These are phyloP conservation scores for Pogonognathellus flavescens DNA, from an alignment of 1,140 invertebrate genomes.

Conservation along the genomic window DNA sequence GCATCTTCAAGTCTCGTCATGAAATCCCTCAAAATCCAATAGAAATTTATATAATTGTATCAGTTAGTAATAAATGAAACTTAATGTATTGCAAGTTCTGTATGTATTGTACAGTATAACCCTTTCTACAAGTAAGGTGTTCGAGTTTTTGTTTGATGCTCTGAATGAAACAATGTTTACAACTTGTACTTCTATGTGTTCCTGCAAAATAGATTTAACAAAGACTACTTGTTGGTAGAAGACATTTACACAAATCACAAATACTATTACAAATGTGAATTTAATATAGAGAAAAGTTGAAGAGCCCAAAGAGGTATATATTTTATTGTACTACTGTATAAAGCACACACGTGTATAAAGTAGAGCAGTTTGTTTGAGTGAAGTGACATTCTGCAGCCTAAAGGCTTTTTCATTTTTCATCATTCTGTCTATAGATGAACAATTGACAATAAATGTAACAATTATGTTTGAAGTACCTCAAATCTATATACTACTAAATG, in stretches of 20 bases:
- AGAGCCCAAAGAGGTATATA: too few species aligned
- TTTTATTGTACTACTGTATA: too few species aligned
- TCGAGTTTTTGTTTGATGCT: neutral
- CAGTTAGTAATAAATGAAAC: neutral
- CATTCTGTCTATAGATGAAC: neutral
- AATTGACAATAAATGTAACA: neutral
- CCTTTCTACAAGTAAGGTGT: neutral
- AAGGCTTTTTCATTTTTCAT: neutral
- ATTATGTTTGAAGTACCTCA: slow-evolving; percentile 16
- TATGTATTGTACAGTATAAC: neutral
- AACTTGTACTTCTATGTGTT: too few species aligned
- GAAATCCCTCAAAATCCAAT: slow-evolving; percentile 33
- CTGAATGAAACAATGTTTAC: too few species aligned
- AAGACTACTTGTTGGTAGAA: too few species aligned
- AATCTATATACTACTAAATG: neutral
- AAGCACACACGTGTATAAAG: too few species aligned
- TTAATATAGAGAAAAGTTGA: too few species aligned
- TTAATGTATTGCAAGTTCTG: neutral
- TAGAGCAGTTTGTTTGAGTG: neutral
- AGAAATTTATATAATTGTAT: slow-evolving; percentile 4
- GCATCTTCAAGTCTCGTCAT: slow-evolving; percentile 31
- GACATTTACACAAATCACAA: too few species aligned
- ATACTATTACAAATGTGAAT: too few species aligned
- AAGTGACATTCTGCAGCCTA: slow-evolving; percentile 12
- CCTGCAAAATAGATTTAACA: neutral